phyloP scores from a whole-genome alignment of 2,797 vertebrate genomes.

The Poliocrania exsul region DNA sequence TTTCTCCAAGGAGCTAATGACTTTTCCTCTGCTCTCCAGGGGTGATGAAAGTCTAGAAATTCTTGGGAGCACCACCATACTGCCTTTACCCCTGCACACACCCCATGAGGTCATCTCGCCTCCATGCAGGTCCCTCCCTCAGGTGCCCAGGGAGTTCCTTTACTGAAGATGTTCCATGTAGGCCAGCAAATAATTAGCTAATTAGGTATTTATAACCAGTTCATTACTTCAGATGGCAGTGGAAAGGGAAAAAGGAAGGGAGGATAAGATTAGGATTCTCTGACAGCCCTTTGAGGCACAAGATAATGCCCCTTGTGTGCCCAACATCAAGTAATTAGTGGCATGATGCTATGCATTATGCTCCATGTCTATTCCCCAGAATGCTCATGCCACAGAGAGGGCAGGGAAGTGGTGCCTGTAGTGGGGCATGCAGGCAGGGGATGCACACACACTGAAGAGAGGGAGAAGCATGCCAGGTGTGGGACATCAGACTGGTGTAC shows the following conservation, averaged over 20 bases:
- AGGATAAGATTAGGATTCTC: slow-evolving; percentile 54
- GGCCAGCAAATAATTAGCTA: slow-evolving; percentile 69
- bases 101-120: accelerated
- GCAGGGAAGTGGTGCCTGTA: not conserved
- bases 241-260: not conserved
- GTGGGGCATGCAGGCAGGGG: not conserved
- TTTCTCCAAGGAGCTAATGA: slow-evolving; percentile 44
- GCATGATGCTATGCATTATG: not conserved
- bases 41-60: slow-evolving; percentile 38
- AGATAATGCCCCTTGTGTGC: slow-evolving; percentile 60
- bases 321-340: slow-evolving; percentile 51
- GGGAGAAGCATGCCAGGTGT: not conserved
- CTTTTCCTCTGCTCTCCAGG: slow-evolving; percentile 21
- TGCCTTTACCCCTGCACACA: not conserved
- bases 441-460: not conserved
- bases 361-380: not conserved
- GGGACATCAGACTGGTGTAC: not conserved
- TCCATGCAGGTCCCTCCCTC: not conserved
- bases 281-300: slow-evolving; percentile 30
- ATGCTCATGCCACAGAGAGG: not conserved
- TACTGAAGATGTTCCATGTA: slow-evolving; percentile 42
- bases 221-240: slow-evolving; percentile 33
- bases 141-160: slow-evolving; percentile 39
- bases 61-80: not conserved
- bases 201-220: slow-evolving; percentile 70